phyloP scores from a whole-genome alignment of 2,888 invertebrate genomes.

The Dicranocentrus wangi region DNA sequence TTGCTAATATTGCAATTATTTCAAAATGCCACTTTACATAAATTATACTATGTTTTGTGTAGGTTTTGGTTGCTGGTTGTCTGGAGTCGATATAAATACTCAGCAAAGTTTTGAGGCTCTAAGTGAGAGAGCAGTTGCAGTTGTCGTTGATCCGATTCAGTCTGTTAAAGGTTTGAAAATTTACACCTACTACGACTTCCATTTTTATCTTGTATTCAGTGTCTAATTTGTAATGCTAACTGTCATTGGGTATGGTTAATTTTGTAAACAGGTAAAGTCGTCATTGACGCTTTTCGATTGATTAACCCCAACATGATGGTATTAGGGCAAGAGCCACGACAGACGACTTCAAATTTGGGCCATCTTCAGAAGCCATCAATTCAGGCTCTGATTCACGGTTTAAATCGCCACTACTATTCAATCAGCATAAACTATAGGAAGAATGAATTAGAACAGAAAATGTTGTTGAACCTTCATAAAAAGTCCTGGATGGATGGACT shows the following conservation, averaged over 20 bases:
- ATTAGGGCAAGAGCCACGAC: conserved; percentile 97
- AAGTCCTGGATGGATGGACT: no score
- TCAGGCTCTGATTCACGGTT: conserved; percentile 96
- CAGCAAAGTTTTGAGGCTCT: conserved; percentile 99
- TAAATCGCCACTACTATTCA: conserved; percentile 99
- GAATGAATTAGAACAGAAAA: conserved; percentile 99
- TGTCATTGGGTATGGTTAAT: background rate
- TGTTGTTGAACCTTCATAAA: conserved; percentile 98
- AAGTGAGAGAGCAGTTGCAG: conserved; percentile 98
- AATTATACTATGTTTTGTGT: no score
- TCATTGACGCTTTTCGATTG: conserved; percentile 99
- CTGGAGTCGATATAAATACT: conserved; percentile 99
- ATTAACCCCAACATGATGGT: conserved; percentile 99
- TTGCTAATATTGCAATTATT: no score
- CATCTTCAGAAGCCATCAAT: conserved; percentile 99
- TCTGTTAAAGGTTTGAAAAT: conserved; percentile 90
- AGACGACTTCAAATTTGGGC: conserved; percentile 98
- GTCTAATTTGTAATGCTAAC: no score
- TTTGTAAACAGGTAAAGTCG: conserved; percentile 82
- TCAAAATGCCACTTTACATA: no score
- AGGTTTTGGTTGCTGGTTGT: conserved; percentile 97
- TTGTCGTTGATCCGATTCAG: conserved; percentile 99
- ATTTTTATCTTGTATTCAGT: no score
- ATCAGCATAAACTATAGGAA: conserved; percentile 99
- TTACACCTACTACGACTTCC: no score